Base-by-base conservation (phyloP, 1,140 invertebrate species). In the Meloidogyne chitwoodi region DNA sequence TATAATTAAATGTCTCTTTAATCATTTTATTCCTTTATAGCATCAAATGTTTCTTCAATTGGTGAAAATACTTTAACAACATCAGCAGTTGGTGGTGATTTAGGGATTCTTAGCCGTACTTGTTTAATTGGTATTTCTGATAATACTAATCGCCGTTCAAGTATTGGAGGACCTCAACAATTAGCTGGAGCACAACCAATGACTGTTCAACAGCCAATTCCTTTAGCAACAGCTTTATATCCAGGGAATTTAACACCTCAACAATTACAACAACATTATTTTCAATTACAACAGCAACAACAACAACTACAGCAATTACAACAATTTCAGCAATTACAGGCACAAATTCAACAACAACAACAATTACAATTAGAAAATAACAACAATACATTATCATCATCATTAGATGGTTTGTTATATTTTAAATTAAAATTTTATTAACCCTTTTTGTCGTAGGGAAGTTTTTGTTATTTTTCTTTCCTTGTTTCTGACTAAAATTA, bases 41-140 rank as follows among this genome's bases (percentile, higher is more conserved):
- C 68, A 19, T 70, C 44, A 70, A 70, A 22, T n/a, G 56, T 16
- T 14, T 22, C 44, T 6, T 44, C 24, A 22, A 70, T 11, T 38
- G 19, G 26, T 0, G 68, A 70, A n/a, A 31, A 66, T 31, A 38
- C 44, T 22, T 56, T 24, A 26, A 75, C 29, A 26, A 24, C 31
- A 11, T 38, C 27, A n/a, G 5, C 74, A 41, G 68, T 44, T 11
- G 56, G 74, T 11, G 67, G 74, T 34, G 74, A 68, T 31, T 56
- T 66, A 56, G 74, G 64, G 14, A 56, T 65, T 63, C 70, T 65
- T 19, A 76, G 71, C 38, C 62, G 63, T 67, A 67, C 63, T 1
- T 77, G 76, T 77, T 38, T 77, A 24, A 77, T 77, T 34, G 76
- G 76, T 29, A 77, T 77, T 62, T 77, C 75, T 24, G 56, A 62